A percentile compares a stretch with the other conserved stretches of the same genome.
phyloP scores from a whole-genome alignment of 2,797 vertebrate genomes.

The Phrynocephalus forsythii region DNA sequence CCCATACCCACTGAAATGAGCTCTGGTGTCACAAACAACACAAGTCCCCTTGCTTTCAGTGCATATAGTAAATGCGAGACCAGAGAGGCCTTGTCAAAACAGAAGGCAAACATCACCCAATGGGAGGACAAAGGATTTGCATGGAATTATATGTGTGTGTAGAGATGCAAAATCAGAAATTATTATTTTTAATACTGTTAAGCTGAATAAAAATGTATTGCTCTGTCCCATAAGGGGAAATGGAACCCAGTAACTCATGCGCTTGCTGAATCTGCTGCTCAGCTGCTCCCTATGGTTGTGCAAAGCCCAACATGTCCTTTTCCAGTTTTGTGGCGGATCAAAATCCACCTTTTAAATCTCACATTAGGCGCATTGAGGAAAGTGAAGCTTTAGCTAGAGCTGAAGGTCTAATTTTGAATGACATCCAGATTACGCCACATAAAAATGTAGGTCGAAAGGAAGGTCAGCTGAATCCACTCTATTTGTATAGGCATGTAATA shows the following conservation, averaged over 20 bases:
- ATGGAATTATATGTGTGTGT: too few relatives aligned
- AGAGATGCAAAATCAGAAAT: too few relatives aligned
- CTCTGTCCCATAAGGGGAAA: too few relatives aligned
- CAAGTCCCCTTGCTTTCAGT: neutral
- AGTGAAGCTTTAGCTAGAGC: slow-evolving; percentile 17
- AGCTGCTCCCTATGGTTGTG: neutral
- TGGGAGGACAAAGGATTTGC: too few relatives aligned
- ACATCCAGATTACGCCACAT: neutral
- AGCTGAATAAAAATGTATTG: too few relatives aligned
- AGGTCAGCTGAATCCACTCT: neutral
- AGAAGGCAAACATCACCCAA: too few relatives aligned
- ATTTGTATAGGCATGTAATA: neutral
- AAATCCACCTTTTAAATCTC: neutral
- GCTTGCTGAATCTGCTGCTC: too few relatives aligned
- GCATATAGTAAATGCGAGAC: neutral
- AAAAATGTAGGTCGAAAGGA: slow-evolving; percentile 5
- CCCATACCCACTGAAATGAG: neutral
- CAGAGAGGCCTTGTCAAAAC: too few relatives aligned
- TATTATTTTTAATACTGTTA: too few relatives aligned
- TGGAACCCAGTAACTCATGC: too few relatives aligned
- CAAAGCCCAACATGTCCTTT: neutral
- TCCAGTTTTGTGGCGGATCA: neutral
- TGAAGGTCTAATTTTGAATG: slow-evolving; percentile 26
- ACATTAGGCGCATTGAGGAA: neutral
- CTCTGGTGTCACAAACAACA: neutral